Conservation (phyloP, 2,797 vertebrate species). For the Oophaga sylvatica region DNA sequence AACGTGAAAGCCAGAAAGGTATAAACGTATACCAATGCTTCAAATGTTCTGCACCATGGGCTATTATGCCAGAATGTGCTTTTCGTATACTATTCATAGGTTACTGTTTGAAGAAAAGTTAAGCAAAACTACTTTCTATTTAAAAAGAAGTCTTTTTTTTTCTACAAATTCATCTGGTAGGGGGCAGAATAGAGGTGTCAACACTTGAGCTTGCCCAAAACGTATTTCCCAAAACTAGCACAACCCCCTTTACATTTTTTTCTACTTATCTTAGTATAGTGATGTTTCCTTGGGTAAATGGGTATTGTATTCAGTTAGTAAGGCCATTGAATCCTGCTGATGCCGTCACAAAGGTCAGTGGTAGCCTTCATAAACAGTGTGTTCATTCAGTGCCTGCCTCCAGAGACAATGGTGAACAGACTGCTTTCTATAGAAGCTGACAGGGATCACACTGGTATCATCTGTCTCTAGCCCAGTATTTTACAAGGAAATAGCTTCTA, state of each 20-base stretch:
- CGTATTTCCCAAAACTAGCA: not conserved
- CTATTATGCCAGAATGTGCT: too few relatives aligned
- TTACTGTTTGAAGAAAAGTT: too few relatives aligned
- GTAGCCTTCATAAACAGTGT: constrained; percentile 21
- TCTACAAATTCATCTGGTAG: too few relatives aligned
- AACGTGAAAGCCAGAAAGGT: too few relatives aligned
- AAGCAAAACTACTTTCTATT: too few relatives aligned
- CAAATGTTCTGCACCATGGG: too few relatives aligned
- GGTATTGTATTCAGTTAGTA: not conserved
- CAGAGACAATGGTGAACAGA: constrained; percentile 26
- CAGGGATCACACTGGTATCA: constrained; percentile 12
- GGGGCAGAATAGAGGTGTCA: too few relatives aligned
- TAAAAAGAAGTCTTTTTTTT: too few relatives aligned
- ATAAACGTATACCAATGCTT: too few relatives aligned
- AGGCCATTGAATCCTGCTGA: constrained; percentile 6
- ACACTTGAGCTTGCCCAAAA: too few relatives aligned
- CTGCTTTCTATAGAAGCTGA: constrained; percentile 1
- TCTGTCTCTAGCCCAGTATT: not conserved
- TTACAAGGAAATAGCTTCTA: not conserved
- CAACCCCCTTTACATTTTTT: not conserved
- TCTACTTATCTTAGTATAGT: not conserved
- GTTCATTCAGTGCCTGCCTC: constrained; percentile 22
- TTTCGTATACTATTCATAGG: too few relatives aligned
- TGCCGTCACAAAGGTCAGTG: constrained; percentile 33
- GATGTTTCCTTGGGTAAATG: not conserved